Conservation (phyloP, 2,888 invertebrate genomes). For the Hedychridium roseum region DNA sequence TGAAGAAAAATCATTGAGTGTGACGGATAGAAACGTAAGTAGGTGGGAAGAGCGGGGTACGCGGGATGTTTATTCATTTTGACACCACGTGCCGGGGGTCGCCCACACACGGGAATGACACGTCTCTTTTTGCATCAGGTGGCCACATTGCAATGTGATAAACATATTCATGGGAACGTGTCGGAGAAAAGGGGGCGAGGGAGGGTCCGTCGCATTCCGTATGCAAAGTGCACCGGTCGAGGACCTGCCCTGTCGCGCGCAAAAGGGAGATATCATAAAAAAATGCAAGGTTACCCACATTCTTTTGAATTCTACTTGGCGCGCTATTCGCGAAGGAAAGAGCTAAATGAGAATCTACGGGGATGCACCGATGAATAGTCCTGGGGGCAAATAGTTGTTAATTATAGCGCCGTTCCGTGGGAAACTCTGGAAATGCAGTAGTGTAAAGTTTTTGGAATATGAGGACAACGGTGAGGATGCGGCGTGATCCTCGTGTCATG, state of each 20-base stretch:
- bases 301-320: conserved; percentile 41
- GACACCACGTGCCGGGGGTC: conserved; percentile 32
- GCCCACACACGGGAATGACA: conserved; percentile 38
- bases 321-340: neutral
- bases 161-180: conserved; percentile 41
- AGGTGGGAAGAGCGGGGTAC: conserved; percentile 13
- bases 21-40: conserved; percentile 17
- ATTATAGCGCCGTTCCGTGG: too few relatives aligned
- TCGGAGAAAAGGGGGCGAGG: conserved; percentile 16
- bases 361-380: too few relatives aligned
- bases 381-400: too few relatives aligned
- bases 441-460: conserved; percentile 29
- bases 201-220: conserved; percentile 44
- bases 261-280: conserved; percentile 46
- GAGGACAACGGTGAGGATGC: conserved; percentile 27
- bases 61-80: conserved; percentile 24
- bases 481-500: conserved; percentile 40
- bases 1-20: neutral
- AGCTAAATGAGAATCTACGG: too few relatives aligned
- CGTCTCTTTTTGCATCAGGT: conserved; percentile 38
- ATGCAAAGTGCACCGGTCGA: conserved; percentile 49
- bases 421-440: conserved; percentile 4
- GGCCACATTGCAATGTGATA: conserved; percentile 42
- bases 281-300: conserved; percentile 58
- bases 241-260: conserved; percentile 29